Evolutionary conservation across 1,140 invertebrate genomes (phyloP).

Genomic region (Zaprionus davidi): DNA sequence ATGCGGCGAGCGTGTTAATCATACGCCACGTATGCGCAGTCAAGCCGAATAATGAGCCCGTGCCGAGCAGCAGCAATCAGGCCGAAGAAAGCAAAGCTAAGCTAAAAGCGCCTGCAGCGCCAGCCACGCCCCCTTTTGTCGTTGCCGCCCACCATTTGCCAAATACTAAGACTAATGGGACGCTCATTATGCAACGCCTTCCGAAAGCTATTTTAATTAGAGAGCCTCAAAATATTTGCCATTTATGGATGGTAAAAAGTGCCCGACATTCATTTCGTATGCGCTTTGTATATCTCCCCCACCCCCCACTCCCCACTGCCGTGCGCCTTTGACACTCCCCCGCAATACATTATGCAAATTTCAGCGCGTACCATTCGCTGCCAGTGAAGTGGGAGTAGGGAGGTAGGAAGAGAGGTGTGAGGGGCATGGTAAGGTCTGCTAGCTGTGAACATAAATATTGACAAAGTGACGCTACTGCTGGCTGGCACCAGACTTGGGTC

Average conservation of each 20-base stretch:
- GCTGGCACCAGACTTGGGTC: slow-evolving; percentile 16
- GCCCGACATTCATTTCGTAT: slow-evolving; percentile 37
- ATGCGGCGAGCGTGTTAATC: slow-evolving; percentile 66
- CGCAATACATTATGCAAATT: slow-evolving; percentile 68
- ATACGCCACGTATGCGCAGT: slow-evolving; percentile 57
- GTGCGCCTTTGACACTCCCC: not conserved
- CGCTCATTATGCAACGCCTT: slow-evolving; percentile 43
- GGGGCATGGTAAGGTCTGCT: not conserved
- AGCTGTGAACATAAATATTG: slow-evolving; percentile 54
- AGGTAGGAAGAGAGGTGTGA: not conserved
- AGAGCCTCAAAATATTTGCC: slow-evolving; percentile 41
- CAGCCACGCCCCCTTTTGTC: slow-evolving; percentile 1
- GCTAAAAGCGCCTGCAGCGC: not conserved
- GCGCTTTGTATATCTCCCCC: not conserved
- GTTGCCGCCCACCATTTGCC: not conserved
- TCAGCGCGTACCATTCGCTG: slow-evolving; percentile 27
- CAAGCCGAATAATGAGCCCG: slow-evolving; percentile 60
- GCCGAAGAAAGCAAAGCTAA: not conserved
- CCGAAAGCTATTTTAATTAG: slow-evolving; percentile 62
- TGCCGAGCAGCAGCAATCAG: slow-evolving; percentile 18
- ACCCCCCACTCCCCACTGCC: not conserved
- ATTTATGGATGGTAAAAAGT: slow-evolving; percentile 16
- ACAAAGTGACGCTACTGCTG: slow-evolving; percentile 47
- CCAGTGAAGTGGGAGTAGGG: not conserved
- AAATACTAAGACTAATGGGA: slow-evolving; percentile 26